Conservation (phyloP, 2,113 vertebrate genomes). For the Aphyosemion australe region DNA sequence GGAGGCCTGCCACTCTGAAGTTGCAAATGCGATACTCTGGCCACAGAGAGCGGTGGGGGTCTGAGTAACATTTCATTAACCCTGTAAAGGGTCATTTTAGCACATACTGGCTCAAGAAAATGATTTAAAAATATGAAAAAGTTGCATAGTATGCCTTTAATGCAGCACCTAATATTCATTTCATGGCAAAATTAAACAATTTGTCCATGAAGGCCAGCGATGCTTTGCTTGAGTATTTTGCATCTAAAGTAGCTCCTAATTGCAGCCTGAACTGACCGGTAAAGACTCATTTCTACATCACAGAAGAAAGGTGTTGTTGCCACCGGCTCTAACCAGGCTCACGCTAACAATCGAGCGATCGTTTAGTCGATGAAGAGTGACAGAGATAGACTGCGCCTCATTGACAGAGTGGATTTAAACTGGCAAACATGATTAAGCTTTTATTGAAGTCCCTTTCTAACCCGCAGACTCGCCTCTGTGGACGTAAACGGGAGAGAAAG, state of each 20-base stretch:
- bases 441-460: slow-evolving; percentile 47
- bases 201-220: slow-evolving; percentile 22
- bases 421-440: slow-evolving; percentile 55
- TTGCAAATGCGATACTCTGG: no score
- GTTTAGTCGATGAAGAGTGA: slow-evolving; percentile 48
- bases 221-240: slow-evolving; percentile 7
- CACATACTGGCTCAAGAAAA: no score
- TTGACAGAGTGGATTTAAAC: slow-evolving; percentile 38
- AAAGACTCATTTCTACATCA: slow-evolving; percentile 6
- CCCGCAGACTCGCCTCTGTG: slow-evolving; percentile 32
- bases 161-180: slow-evolving; percentile 21
- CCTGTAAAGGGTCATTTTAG: no score
- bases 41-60: no score
- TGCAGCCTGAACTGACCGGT: slow-evolving; percentile 23
- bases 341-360: slow-evolving; percentile 24
- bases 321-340: slow-evolving; percentile 21
- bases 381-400: slow-evolving; percentile 38
- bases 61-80: no score
- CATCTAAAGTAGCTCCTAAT: slow-evolving; percentile 15
- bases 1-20: no score
- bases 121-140: no score
- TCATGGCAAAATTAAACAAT: slow-evolving; percentile 8
- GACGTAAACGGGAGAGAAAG: slow-evolving; percentile 21
- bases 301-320: slow-evolving; percentile 22
- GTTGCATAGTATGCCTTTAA: no score